Percentiles rank a stretch among this genome's conserved stretches.
These are phyloP conservation scores for Colossoma macropomum DNA, from an alignment of 2,113 vertebrate genomes.

Conservation along the genomic window DNA sequence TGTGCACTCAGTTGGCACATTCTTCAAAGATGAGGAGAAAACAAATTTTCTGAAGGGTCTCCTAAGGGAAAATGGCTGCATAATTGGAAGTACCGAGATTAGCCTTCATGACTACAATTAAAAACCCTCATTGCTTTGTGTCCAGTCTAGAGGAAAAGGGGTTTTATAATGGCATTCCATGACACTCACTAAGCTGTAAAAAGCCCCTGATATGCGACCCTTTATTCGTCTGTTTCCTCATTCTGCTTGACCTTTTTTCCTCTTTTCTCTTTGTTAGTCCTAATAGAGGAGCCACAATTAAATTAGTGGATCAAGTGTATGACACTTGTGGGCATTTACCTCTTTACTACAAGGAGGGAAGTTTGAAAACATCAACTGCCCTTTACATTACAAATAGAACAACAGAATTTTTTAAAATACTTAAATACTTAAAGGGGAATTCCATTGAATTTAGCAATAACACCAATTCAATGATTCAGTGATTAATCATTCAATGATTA, in stretches of 20 bases:
- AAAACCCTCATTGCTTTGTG: slow-evolving; percentile 17
- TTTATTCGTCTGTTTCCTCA: not conserved
- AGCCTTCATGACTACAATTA: slow-evolving; percentile 13
- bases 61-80: slow-evolving; percentile 8
- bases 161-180: slow-evolving; percentile 16
- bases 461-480: too few species aligned
- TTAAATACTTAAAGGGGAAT: too few species aligned
- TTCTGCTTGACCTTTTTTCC: not conserved
- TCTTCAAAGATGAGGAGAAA: slow-evolving; percentile 1
- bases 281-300: slow-evolving; percentile 30
- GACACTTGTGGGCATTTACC: too few species aligned
- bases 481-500: too few species aligned
- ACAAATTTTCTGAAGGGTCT: not conserved
- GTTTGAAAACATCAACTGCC: too few species aligned
- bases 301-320: not conserved
- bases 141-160: slow-evolving; percentile 31
- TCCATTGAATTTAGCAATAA: too few species aligned
- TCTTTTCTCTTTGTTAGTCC: not conserved
- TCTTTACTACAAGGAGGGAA: too few species aligned
- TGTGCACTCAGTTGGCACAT: not conserved
- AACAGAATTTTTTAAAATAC: too few species aligned
- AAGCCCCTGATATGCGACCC: not conserved
- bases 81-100: slow-evolving; percentile 17
- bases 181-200: slow-evolving; percentile 11
- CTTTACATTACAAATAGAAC: too few species aligned